Evolutionary conservation across 2,888 invertebrate species (phyloP), one percentile per base, ranked within the genome.

Genomic region (Synergus japonicus): DNA sequence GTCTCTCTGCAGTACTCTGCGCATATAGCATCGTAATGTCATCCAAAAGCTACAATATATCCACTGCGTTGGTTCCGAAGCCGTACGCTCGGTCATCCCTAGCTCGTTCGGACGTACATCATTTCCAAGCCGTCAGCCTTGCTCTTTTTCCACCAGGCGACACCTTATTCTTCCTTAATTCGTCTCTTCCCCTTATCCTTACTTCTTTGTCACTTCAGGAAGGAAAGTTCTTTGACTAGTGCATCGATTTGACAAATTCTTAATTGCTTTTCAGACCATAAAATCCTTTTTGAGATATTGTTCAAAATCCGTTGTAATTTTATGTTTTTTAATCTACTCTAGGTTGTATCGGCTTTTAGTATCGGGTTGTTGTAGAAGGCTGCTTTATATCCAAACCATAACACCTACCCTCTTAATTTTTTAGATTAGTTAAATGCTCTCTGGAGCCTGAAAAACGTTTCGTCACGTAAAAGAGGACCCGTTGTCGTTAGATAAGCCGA

Each of bases 71-170:
- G 37, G 73, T 54, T 54, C 15, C 54, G 37, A 10, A 41, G 49
- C 46, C 13, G 54, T 65, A 78, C 37, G 77, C 78, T 37, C 41
- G 58, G 46, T 76, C 76, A 76, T 43, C 66, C 44, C 18, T 63
- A 84, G 87, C 86, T 87, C 86, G 86, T 81, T 84, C 79, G 82
- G 84, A 84, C 86, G 86, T 89, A 86, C 85, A 87, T 88, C 89
- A 86, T 83, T 82, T 81, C 82, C 80, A 78, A 65, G 60, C 76
- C 78, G 80, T 81, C 79, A 80, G 44, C 63, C 76, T 43, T 41
- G 49, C 76, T 81, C 65, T 78, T 73, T 63, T 76, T 44, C 44
- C 15, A 43, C 65, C 22, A 29, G n/a, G 15, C 37, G 54, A 73
- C 73, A 73, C 73, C 60, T 78, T 43, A 73, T 60, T 60, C 78